These are phyloP conservation scores for Adela reaumurella DNA, from an alignment of 2,888 invertebrate genomes.

Conservation along the genomic window DNA sequence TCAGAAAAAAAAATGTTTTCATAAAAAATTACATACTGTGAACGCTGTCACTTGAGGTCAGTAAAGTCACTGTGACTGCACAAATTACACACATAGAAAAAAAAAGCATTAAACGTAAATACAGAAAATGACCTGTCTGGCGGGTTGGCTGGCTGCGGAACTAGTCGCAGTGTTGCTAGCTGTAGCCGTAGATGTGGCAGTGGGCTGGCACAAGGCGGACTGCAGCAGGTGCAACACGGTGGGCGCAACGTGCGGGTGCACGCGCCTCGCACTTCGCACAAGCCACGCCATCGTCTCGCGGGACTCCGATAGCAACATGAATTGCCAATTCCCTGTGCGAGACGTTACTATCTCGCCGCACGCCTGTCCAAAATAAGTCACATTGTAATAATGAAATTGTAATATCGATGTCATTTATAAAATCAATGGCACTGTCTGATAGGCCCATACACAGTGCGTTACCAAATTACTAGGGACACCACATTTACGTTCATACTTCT, in stretches of 20 bases:
- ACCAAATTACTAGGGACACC: too few species aligned
- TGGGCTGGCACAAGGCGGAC: slow-evolving; percentile 71
- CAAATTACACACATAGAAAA: too few species aligned
- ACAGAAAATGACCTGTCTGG: slow-evolving; percentile 3
- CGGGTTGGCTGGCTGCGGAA: slow-evolving; percentile 6
- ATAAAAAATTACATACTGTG: too few species aligned
- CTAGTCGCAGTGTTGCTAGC: slow-evolving; percentile 5
- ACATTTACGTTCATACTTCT: too few species aligned
- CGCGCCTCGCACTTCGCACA: slow-evolving; percentile 76
- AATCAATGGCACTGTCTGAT: too few species aligned
- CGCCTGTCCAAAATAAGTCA: slow-evolving; percentile 31
- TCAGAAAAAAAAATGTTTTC: too few species aligned
- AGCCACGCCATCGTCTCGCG: slow-evolving; percentile 75
- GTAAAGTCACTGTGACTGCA: too few species aligned
- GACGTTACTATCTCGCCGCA: slow-evolving; percentile 90
- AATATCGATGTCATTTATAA: too few species aligned
- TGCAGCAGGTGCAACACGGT: slow-evolving; percentile 87
- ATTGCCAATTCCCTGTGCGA: slow-evolving; percentile 94
- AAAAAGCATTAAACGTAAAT: too few species aligned
- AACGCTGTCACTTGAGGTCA: too few species aligned
- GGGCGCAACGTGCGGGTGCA: slow-evolving; percentile 90
- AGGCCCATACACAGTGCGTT: neutral
- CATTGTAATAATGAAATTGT: too few species aligned
- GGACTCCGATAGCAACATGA: slow-evolving; percentile 73
- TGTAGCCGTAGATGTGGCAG: slow-evolving; percentile 12